A percentile compares a stretch with the other conserved stretches of the same genome.
These are phyloP conservation scores for Lasioglossum vierecki DNA, from an alignment of 2,888 invertebrate species.

Conservation along the genomic window DNA sequence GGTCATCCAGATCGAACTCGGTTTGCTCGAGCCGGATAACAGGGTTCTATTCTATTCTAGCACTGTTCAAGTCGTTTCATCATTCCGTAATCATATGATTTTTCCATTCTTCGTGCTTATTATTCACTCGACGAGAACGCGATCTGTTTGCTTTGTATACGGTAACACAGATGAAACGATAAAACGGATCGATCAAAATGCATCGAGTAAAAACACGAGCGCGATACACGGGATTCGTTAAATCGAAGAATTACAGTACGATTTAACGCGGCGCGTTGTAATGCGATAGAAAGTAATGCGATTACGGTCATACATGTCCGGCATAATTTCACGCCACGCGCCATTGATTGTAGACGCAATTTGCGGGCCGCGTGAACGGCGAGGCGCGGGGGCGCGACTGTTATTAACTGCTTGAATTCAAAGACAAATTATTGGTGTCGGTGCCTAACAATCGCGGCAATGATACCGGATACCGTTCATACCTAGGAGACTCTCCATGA, in stretches of 20 bases:
- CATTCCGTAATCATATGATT: not conserved
- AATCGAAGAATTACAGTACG: slow-evolving; percentile 25
- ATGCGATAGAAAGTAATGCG: slow-evolving; percentile 42
- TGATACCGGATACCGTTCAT: not conserved
- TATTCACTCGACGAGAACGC: not conserved
- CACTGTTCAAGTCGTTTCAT: not conserved
- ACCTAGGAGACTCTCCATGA: not conserved
- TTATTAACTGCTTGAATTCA: not conserved
- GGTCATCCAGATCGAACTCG: no score
- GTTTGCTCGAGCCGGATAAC: not conserved
- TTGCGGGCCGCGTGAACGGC: not conserved
- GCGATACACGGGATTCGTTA: not conserved
- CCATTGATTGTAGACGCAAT: slow-evolving; percentile 23
- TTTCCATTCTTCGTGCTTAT: not conserved
- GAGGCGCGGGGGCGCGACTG: not conserved
- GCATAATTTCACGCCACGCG: slow-evolving; percentile 45
- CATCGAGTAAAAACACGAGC: not conserved
- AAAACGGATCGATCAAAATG: slow-evolving; percentile 17
- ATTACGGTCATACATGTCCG: slow-evolving; percentile 42
- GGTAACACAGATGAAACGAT: not conserved
- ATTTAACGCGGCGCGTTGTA: slow-evolving; percentile 29
- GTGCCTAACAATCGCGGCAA: not conserved
- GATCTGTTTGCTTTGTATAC: not conserved
- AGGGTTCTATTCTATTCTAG: not conserved
- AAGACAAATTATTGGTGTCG: not conserved